phyloP scores from a whole-genome alignment of 2,888 invertebrate species.

The Biston betularia region DNA sequence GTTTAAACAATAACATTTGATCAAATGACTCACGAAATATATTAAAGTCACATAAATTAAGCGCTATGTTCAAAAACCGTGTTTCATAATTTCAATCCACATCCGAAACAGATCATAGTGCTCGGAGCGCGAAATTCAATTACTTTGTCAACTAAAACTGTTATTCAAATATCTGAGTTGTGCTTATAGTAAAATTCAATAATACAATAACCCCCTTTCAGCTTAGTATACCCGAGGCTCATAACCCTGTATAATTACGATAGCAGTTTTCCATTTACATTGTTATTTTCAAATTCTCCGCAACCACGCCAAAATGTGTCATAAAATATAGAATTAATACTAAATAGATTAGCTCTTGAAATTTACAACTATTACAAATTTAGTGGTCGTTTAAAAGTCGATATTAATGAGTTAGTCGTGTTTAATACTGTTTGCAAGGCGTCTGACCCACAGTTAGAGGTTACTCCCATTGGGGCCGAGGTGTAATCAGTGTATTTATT shows the following conservation, averaged over 20 bases:
- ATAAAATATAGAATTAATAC: slow-evolving; percentile 8
- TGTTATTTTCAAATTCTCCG: slow-evolving; percentile 25
- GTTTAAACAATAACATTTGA: no score
- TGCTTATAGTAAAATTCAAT: neutral
- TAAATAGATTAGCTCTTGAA: slow-evolving; percentile 5
- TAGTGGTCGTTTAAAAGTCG: slow-evolving; percentile 18
- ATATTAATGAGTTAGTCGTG: slow-evolving; percentile 20
- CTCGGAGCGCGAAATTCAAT: no score
- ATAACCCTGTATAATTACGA: neutral
- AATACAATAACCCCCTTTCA: neutral
- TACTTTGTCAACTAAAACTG: no score
- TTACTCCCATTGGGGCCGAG: slow-evolving; percentile 2
- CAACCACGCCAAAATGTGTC: slow-evolving; percentile 10
- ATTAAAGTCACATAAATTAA: no score
- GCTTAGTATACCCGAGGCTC: no score
- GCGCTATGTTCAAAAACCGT: no score
- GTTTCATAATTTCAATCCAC: no score
- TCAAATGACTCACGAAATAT: no score
- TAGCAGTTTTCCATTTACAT: slow-evolving; percentile 29
- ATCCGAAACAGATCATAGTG: no score
- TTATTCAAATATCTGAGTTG: no score
- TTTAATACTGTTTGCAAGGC: slow-evolving; percentile 18
- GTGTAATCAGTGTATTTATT: slow-evolving; percentile 10
- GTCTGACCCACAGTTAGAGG: slow-evolving; percentile 16
- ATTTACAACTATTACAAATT: slow-evolving; percentile 11